A percentile compares a stretch with the other conserved stretches of the same genome.
phyloP scores from a whole-genome alignment of 35 echinoderm and acorn worm species.

The Apostichopus japonicus region DNA sequence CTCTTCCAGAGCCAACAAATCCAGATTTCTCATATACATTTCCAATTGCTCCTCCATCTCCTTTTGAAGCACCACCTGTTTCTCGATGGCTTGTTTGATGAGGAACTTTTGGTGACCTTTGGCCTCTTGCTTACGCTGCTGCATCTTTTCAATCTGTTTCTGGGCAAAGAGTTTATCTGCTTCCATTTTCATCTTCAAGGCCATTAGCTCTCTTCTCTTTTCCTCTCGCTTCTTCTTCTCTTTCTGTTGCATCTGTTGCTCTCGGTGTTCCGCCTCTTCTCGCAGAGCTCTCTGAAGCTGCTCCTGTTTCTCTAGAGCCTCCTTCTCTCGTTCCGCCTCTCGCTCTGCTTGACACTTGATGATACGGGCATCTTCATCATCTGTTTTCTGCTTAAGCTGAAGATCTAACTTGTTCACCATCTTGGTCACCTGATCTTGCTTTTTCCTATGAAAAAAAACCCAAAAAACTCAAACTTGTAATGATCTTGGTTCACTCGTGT shows the following conservation, averaged over 20 bases:
- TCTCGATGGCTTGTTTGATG: conserved; percentile 71
- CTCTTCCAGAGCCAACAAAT: conserved; percentile 87
- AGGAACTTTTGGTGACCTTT: conserved; percentile 68
- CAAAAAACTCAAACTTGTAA: not conserved
- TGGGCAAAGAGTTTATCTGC: conserved; percentile 79
- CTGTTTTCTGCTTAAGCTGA: conserved; percentile 77
- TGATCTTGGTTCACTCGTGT: too few species aligned
- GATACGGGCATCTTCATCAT: conserved; percentile 96
- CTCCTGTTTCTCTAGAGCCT: conserved; percentile 73
- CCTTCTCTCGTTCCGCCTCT: conserved; percentile 72
- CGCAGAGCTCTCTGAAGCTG: conserved; percentile 57
- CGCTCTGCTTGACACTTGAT: conserved; percentile 67
- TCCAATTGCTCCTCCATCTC: conserved; percentile 66
- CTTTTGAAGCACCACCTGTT: conserved; percentile 14
- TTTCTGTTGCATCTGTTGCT: conserved; percentile 82
- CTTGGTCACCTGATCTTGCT: conserved; percentile 81
- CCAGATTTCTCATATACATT: conserved; percentile 87
- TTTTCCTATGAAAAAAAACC: conserved; percentile 76
- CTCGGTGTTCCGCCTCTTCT: conserved; percentile 70
- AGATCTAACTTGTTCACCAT: conserved; percentile 87
- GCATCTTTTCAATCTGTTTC: conserved; percentile 87
- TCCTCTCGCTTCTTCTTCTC: conserved; percentile 75
- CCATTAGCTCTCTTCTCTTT: conserved; percentile 65
- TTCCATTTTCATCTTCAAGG: conserved; percentile 78
- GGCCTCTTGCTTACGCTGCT: conserved; percentile 46